Evolutionary conservation across 2,888 invertebrate genomes (phyloP), one percentile per base, ranked within the genome.

Genomic region (Netelia inedita): DNA sequence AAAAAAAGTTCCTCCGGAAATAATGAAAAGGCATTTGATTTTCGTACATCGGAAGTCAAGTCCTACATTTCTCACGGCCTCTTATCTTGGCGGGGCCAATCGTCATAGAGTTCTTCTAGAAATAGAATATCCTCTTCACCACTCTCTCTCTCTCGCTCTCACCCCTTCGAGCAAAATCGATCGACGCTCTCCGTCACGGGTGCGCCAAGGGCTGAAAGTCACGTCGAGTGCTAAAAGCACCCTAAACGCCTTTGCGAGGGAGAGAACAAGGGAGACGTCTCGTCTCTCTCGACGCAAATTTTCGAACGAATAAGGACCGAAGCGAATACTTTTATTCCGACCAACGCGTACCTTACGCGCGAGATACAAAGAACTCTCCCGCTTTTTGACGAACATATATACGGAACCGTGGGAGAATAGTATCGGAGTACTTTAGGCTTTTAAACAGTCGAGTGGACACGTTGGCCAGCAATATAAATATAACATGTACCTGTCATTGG

Each of bases 111-210:
- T 73, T 16, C 68, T 68, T 11, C 82, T 69, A 78, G 53, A 73
- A 83, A 79, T 83, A 75, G 79, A 75, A 59, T 41, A 65, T 63
- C 79, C 79, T 74, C 50, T 79, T 23, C 57, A 69, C 57, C 50
- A 79, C 57, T 41, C 65, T 28, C 21, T 21, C 9, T n/a, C 50
- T 75, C 57, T 41, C 65, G 28, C 21, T 21, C 9, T n/a, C 19
- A n/a, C 23, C 35, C 55, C 55, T 57, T 75, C 69, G 71, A 46
- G 79, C 28, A 21, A 75, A 79, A 83, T 79, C 79, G 79, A 79
- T 83, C 63, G 53, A 75, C 19, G 28, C 73, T 61, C 71, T 46
- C 61, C 63, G 73, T 68, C 53, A 68, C 53, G 53, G 68, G 43
- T n/a, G 46, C 1, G 10, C 14, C 21, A 19, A 19, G 61, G 78